Base-by-base conservation (phyloP, 1,140 invertebrate genomes). In the Procambarus virginalis region DNA sequence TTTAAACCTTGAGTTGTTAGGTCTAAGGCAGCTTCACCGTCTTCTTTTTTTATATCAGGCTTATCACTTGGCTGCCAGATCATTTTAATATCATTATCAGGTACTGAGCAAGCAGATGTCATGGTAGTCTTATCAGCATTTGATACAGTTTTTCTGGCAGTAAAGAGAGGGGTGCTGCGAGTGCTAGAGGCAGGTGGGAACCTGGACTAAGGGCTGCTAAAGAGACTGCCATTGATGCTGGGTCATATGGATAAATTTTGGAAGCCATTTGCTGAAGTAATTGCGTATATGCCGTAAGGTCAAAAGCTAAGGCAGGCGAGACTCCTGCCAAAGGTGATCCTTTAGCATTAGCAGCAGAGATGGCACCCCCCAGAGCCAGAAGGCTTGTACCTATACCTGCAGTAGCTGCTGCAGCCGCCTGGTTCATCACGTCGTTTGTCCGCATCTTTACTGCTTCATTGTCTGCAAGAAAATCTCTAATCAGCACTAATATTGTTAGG, bases 181-280 rank as follows among this genome's bases (percentile, higher is more conserved):
- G 85, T 22, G 89, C 92, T 34, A 92, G 79, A n/a, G 90, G 92
- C 20, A 92, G 80, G 45, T 89, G 90, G 55, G 89, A 92, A 45
- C 86, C 82, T 80, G 76, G 89, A 51, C 51, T 82, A n/a, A 88
- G 91, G 78, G 79, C 82, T 58, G 90, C 90, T 48, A 92, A 58
- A 20, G 90, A 92, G n/a, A 87, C 91, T 45, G 84, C 92, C 76
- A 91, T 73, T 58, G 91, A 88, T 14, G 89, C 89, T 48, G 91
- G 86, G 60, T 91, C 90, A 48, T 90, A 91, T 4, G 83, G 87
- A 34, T 90, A 92, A 46, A 92, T 79, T 60, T 91, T 91, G 60
- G 91, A 77, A 8, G 91, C 89, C 86, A 92, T 84, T 34, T 92
- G 91, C 17, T 90, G 91, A 3, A 92, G 60, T 60, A 92, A 76